phyloP scores from a whole-genome alignment of 2,888 invertebrate genomes.

The Pristionchus exspectatus region DNA sequence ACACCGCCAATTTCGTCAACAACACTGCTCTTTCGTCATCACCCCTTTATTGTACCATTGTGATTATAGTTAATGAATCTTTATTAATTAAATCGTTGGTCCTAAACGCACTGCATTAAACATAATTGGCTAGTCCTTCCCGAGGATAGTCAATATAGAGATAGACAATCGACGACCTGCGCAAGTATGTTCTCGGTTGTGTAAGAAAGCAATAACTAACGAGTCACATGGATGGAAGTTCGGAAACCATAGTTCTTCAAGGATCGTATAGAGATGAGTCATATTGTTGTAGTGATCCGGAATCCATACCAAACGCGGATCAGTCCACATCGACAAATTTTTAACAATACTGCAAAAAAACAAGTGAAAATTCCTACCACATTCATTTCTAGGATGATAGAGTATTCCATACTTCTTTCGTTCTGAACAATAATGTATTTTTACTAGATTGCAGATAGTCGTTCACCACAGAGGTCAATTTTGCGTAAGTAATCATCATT shows the following conservation, averaged over 20 bases:
- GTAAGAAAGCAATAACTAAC: neutral
- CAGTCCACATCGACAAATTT: neutral
- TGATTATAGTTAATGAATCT: too few species aligned
- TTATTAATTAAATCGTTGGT: too few species aligned
- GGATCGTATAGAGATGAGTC: neutral
- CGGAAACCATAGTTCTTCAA: slow-evolving; percentile 8
- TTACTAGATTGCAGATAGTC: neutral
- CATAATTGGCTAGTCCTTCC: too few species aligned
- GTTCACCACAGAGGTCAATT: neutral
- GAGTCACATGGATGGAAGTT: slow-evolving; percentile 35
- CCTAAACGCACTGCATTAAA: too few species aligned
- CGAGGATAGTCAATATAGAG: too few species aligned
- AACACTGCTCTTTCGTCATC: too few species aligned
- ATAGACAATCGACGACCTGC: neutral
- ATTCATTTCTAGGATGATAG: neutral
- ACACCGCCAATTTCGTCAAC: too few species aligned
- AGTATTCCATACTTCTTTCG: slow-evolving; percentile 17
- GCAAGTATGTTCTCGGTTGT: neutral
- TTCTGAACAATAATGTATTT: neutral
- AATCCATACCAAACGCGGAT: neutral
- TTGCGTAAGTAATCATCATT: slow-evolving; percentile 2
- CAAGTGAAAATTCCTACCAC: neutral
- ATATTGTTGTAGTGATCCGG: neutral
- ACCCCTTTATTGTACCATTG: too few species aligned
- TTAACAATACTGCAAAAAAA: too few species aligned